Percentiles rank a stretch among this genome's conserved stretches.
These are phyloP conservation scores for Ceratosolen solmsi DNA, from an alignment of 1,140 invertebrate genomes.

Conservation along the genomic window DNA sequence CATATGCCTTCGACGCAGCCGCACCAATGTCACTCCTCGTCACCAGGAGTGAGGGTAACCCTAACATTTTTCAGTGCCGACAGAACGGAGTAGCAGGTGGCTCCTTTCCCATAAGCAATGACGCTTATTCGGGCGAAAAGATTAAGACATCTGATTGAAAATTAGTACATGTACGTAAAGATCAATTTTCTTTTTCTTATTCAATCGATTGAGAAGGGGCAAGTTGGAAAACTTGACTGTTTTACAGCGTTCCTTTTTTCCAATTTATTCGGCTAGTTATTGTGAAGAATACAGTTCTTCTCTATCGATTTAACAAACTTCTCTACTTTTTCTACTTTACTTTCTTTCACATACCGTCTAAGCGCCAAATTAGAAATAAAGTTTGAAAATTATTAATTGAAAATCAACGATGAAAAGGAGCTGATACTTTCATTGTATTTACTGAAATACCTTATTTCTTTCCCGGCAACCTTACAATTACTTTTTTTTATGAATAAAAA, in stretches of 20 bases:
- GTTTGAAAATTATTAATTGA: too few relatives aligned
- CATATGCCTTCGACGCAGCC: conserved; percentile 55
- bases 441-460: background rate
- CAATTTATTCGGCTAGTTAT: too few relatives aligned
- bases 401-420: too few relatives aligned
- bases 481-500: background rate
- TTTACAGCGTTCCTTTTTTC: background rate
- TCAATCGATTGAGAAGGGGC: background rate
- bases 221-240: background rate
- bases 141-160: conserved; percentile 45
- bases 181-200: background rate
- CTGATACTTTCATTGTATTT: background rate
- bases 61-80: background rate
- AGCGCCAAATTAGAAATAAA: too few relatives aligned
- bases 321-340: too few relatives aligned
- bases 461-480: background rate
- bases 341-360: too few relatives aligned
- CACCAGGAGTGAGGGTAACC: conserved; percentile 32
- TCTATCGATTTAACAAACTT: too few relatives aligned
- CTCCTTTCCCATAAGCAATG: conserved; percentile 38
- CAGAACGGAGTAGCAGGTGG: background rate
- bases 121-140: background rate
- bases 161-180: background rate
- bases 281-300: too few relatives aligned
- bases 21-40: conserved; percentile 52